Evolutionary conservation across 2,888 invertebrate species (phyloP).

Genomic region (Eudemis profundana): DNA sequence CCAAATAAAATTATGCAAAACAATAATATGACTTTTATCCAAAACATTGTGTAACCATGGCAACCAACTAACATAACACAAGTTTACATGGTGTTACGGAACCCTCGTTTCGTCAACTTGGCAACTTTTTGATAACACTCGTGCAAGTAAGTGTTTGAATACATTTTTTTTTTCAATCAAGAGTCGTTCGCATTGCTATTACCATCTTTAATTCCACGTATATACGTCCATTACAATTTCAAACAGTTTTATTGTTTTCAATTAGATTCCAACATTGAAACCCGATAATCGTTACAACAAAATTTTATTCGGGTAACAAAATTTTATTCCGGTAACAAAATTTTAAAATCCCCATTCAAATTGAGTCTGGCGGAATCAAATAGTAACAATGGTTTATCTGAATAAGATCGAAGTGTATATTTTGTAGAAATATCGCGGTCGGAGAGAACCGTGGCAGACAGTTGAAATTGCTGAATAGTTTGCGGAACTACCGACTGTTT

Average conservation of each 20-base stretch:
- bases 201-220: not conserved
- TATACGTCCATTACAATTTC: not conserved
- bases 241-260: conserved; percentile 3
- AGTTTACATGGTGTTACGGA: too few species aligned
- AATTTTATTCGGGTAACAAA: not conserved
- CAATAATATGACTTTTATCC: too few species aligned
- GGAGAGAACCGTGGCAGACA: conserved; percentile 62
- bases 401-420: conserved; percentile 63
- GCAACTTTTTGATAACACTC: not conserved
- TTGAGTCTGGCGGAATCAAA: conserved; percentile 27
- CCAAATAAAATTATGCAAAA: too few species aligned
- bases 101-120: too few species aligned
- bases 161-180: not conserved
- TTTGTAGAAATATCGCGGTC: conserved; percentile 61
- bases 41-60: not conserved
- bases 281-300: not conserved
- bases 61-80: too few species aligned
- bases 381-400: conserved; percentile 44
- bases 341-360: conserved; percentile 7
- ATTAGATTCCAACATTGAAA: not conserved
- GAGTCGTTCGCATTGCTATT: not conserved
- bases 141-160: not conserved
- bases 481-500: conserved; percentile 46
- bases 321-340: too few species aligned
- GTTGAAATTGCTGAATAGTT: conserved; percentile 72